Evolutionary conservation across 2,113 vertebrate species (phyloP).

Genomic region (Elachura formosa): DNA sequence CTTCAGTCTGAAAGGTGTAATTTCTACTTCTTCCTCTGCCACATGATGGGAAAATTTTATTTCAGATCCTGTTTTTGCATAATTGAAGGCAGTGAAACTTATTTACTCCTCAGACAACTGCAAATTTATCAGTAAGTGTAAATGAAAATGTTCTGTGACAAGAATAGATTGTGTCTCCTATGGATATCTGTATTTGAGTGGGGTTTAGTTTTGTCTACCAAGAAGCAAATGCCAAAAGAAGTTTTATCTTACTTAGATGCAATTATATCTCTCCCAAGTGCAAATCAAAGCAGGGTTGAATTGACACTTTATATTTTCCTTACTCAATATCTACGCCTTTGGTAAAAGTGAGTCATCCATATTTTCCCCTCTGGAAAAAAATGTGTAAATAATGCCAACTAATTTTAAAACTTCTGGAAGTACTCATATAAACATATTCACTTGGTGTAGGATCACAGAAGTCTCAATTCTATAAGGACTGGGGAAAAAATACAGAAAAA

Average conservation of each 20-base stretch:
- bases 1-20: background rate
- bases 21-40: background rate
- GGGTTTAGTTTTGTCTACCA: background rate
- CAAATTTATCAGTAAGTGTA: background rate
- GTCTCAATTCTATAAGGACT: background rate
- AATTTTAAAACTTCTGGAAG: background rate
- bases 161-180: background rate
- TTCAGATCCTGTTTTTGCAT: background rate
- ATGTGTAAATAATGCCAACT: background rate
- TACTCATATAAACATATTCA: background rate
- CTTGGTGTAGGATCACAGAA: background rate
- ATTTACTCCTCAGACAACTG: background rate
- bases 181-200: background rate
- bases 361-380: background rate
- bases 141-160: background rate
- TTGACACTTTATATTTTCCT: background rate
- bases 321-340: background rate
- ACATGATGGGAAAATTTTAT: background rate
- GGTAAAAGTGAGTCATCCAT: background rate
- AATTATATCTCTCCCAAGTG: background rate
- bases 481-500: background rate
- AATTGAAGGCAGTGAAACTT: background rate
- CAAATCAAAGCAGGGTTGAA: background rate
- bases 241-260: background rate
- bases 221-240: background rate